Evolutionary conservation across 2,888 invertebrate genomes (phyloP).

Genomic region (Caenorhabditis virilis): DNA sequence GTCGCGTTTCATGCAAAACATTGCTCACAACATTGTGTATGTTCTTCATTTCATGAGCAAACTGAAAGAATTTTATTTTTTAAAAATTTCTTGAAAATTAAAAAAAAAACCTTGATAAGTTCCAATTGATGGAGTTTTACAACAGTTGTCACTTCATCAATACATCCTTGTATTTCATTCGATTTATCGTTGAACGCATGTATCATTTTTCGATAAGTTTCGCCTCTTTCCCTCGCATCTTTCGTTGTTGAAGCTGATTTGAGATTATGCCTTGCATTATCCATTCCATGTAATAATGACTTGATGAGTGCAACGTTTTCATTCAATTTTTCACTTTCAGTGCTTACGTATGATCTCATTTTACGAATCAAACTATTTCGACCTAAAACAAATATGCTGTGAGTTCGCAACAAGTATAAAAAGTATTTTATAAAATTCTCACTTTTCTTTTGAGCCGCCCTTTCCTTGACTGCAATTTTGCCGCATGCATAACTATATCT

Average conservation of each 20-base stretch:
- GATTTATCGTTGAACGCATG: conserved; percentile 19
- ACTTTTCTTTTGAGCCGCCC: conserved; percentile 20
- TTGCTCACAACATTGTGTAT: conserved; percentile 11
- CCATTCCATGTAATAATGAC: conserved; percentile 11
- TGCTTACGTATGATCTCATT: conserved; percentile 20
- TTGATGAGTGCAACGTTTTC: conserved; percentile 2
- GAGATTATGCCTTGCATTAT: conserved; percentile 21
- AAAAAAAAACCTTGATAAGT: conserved; percentile 10
- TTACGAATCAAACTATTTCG: conserved; percentile 14
- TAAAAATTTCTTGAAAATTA: not conserved
- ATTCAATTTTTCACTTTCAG: conserved; percentile 17
- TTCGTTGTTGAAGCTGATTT: conserved; percentile 15
- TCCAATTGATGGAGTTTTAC: conserved; percentile 19
- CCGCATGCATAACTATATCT: conserved; percentile 20
- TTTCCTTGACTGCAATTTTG: conserved; percentile 17
- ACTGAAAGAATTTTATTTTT: conserved; percentile 8
- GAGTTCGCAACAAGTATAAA: too few species aligned
- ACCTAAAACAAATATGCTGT: conserved; percentile 10
- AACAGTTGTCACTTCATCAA: conserved; percentile 16
- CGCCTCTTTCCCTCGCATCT: conserved; percentile 11
- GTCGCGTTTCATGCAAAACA: conserved; percentile 8
- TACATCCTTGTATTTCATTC: conserved; percentile 16
- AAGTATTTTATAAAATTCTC: too few species aligned
- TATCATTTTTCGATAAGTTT: conserved; percentile 12
- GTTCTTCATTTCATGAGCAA: conserved; percentile 17